A percentile compares a stretch with the other conserved stretches of the same genome.
phyloP scores from a whole-genome alignment of 2,888 invertebrate species.

The Mesorhabditis spiculigera region DNA sequence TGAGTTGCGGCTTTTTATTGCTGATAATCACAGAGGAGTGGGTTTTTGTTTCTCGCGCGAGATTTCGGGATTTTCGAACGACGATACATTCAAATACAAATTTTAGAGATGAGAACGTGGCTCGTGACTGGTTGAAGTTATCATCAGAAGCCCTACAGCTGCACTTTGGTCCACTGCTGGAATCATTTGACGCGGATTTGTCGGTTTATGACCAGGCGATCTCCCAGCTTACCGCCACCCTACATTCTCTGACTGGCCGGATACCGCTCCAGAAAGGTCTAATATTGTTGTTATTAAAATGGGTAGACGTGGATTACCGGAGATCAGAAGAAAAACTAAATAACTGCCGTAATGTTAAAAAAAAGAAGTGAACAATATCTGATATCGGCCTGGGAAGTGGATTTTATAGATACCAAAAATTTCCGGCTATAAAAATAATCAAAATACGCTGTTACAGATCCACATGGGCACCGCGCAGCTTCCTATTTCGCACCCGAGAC shows the following conservation, averaged over 20 bases:
- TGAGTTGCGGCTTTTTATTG: constrained; percentile 3
- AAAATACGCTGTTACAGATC: neutral
- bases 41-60: neutral
- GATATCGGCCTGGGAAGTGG: neutral
- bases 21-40: neutral
- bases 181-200: constrained; percentile 3
- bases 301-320: neutral
- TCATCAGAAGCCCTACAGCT: neutral
- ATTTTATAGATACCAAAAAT: neutral
- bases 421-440: neutral
- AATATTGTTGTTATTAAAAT: too few relatives aligned
- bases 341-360: neutral
- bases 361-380: constrained; percentile 3
- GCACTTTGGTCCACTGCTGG: neutral
- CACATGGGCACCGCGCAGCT: neutral
- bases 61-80: too few relatives aligned
- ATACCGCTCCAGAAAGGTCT: neutral
- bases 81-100: too few relatives aligned
- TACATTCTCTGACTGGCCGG: neutral
- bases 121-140: neutral
- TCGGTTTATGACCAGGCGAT: neutral
- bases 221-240: neutral
- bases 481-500: neutral
- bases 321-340: neutral
- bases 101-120: neutral